Conservation (phyloP, 2,888 invertebrate species). For the Eupithecia tripunctaria region DNA sequence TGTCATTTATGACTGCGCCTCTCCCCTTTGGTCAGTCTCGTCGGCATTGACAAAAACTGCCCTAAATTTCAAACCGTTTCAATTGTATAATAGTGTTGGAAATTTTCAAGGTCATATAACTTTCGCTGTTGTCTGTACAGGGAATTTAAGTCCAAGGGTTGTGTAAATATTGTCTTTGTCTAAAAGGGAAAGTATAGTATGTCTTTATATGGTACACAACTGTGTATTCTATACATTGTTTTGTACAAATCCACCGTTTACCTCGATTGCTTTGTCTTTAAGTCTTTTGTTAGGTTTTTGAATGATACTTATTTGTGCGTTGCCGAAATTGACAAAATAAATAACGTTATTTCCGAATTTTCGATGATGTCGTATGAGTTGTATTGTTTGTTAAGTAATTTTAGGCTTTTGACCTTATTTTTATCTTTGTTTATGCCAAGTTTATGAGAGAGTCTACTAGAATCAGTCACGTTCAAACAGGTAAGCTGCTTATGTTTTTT, state of each 20-base stretch:
- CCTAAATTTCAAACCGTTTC: conserved; percentile 27
- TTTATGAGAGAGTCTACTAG: background rate
- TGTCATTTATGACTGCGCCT: conserved; percentile 18
- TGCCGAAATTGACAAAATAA: background rate
- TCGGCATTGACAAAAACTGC: conserved; percentile 33
- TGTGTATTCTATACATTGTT: background rate
- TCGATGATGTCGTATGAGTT: background rate
- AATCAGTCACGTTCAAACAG: background rate
- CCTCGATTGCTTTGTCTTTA: background rate
- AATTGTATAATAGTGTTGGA: conserved; percentile 19
- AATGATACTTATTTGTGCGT: background rate
- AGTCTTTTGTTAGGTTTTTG: background rate
- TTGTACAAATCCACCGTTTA: background rate
- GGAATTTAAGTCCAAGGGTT: conserved; percentile 9
- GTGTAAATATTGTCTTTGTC: conserved; percentile 31
- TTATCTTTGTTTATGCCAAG: background rate
- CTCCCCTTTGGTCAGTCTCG: conserved; percentile 22
- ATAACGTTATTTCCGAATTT: background rate
- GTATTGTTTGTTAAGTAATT: background rate
- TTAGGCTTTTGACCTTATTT: conserved; percentile 1
- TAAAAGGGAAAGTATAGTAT: conserved; percentile 41
- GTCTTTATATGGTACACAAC: background rate
- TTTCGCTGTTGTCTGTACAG: conserved; percentile 32
- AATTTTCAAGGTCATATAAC: conserved; percentile 18
- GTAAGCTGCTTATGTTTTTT: background rate